Evolutionary conservation across 2,113 vertebrate genomes (phyloP).

Genomic region (Potamarius usumacintae): DNA sequence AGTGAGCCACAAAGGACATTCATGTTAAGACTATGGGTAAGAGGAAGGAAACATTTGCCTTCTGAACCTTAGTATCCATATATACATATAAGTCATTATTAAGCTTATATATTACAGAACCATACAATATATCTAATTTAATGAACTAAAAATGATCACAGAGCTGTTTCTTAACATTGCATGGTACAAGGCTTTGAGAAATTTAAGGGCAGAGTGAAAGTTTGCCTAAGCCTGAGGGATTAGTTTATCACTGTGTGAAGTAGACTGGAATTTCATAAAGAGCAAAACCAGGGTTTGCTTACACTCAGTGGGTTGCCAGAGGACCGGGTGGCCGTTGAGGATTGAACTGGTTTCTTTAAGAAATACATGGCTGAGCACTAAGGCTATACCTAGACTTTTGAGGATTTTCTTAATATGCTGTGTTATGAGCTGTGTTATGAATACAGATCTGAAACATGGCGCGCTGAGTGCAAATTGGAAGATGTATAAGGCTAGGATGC

Average conservation of each 20-base stretch:
- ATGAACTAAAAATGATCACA: neutral
- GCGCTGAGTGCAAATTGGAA: neutral
- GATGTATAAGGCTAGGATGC: neutral
- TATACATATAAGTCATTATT: neutral
- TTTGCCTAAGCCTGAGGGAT: conserved; percentile 6
- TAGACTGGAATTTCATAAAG: conserved; percentile 27
- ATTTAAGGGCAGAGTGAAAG: neutral
- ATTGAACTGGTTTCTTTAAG: neutral
- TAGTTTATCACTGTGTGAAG: conserved; percentile 27
- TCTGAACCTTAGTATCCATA: neutral
- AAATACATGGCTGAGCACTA: neutral
- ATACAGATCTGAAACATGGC: conserved; percentile 9
- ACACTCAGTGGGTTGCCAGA: conserved; percentile 9
- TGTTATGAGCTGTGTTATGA: conserved; percentile 6
- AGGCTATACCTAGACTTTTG: neutral
- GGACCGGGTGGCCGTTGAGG: neutral
- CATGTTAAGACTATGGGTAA: neutral
- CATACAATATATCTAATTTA: neutral
- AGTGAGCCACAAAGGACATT: neutral
- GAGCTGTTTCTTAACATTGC: neutral
- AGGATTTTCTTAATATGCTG: neutral
- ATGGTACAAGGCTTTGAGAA: neutral
- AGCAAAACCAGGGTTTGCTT: conserved; percentile 17
- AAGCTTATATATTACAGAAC: neutral
- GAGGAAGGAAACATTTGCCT: neutral